Base-by-base conservation (phyloP, 2,113 vertebrate genomes). In the Macroglossus sobrinus region DNA sequence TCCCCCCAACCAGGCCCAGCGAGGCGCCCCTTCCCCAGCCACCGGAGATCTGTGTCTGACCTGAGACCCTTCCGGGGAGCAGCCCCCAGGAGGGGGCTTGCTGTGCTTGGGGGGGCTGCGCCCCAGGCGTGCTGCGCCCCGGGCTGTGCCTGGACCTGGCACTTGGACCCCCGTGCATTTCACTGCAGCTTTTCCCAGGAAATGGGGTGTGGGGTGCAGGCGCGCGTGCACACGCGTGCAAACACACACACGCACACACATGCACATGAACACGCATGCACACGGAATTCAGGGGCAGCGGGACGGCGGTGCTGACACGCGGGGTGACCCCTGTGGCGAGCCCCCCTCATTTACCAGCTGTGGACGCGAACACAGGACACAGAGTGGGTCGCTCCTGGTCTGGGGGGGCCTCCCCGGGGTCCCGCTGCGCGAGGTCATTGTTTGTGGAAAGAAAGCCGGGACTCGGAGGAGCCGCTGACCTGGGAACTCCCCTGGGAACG, bases 1-100 rank as follows among this genome's bases (percentile, higher is more conserved):
- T 8, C 43, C 43, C 91, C 97, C 79, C 81, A 68, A 85, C 33
- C 82, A 97, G 87, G 96, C 94, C 22, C 0, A 1, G 12, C 4
- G 11, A 47, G 45, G 45, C 45, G 11, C 45, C 45, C 45, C 45
- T 3, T 47, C 45, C 45, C 45, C 45, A 47, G 13, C 11, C 45
- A 47, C 45, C 13, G 45, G 45, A 1, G 8, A 16, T 63, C 43
- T 4, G 0, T 2, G 0, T 28, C 38, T 28, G 12, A 3, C 3
- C 71, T 47, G 28, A 57, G 33, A 33, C 47, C 22, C 40, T 28
- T 33, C 28, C 6, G 1, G 13, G 5, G 30, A 30, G 21, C 3
- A 13, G 19, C 18, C 28, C n/a, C 45, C 45, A 10, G 45, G 45
- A 11, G 45, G 45, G 45, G 45, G 45, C 43, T 43, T 45, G 45